These are phyloP conservation scores for Cercopithecus mona DNA, from an alignment of 2,113 vertebrate genomes.

Conservation along the genomic window DNA sequence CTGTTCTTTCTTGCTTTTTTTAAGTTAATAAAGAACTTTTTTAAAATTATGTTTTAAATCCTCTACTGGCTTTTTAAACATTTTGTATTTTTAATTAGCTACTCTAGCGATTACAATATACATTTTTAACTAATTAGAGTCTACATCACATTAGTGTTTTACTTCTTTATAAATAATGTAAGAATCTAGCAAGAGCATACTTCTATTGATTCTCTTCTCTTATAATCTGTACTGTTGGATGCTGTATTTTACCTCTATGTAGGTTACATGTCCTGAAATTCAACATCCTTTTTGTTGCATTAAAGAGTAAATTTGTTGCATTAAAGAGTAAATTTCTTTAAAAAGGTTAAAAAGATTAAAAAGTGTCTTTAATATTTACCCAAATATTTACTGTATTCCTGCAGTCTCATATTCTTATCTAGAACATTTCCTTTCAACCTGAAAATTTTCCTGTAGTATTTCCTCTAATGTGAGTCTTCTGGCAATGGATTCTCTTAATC, in stretches of 20 bases:
- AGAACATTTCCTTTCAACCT: background rate
- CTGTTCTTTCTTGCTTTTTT: background rate
- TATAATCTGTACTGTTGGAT: background rate
- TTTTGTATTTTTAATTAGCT: slow-evolving; percentile 43
- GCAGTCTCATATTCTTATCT: background rate
- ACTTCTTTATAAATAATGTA: slow-evolving; percentile 43
- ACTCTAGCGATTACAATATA: background rate
- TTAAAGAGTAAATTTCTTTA: background rate
- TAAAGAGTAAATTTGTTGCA: background rate
- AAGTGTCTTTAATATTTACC: background rate
- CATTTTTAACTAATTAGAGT: slow-evolving; percentile 15
- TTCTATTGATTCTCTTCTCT: slow-evolving; percentile 6
- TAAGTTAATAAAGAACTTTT: background rate
- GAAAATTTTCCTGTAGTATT: background rate
- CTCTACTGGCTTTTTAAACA: background rate
- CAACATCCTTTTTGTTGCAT: background rate
- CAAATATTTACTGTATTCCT: background rate
- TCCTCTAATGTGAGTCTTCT: background rate
- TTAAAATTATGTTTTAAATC: background rate
- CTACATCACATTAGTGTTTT: slow-evolving; percentile 38
- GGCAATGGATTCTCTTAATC: background rate
- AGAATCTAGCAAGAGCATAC: background rate
- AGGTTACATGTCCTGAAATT: background rate
- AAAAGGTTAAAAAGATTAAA: background rate
- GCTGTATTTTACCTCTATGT: background rate